Evolutionary conservation across 2,888 invertebrate species (phyloP).

Genomic region (Platynereis dumerilii): DNA sequence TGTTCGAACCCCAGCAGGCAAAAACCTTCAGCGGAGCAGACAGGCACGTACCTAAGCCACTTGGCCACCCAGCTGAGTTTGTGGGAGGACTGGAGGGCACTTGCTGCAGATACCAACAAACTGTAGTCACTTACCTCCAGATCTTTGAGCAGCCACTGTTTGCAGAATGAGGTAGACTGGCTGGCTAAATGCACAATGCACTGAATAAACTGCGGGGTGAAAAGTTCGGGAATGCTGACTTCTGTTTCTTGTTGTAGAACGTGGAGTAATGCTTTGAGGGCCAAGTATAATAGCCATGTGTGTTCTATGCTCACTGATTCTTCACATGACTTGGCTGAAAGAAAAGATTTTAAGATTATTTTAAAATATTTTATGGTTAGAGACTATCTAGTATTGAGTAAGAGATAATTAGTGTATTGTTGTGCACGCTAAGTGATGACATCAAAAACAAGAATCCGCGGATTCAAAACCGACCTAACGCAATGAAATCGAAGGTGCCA

Average conservation of each 20-base stretch:
- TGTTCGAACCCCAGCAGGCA: too few relatives aligned
- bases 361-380: background rate
- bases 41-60: too few relatives aligned
- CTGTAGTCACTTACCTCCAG: slow-evolving; percentile 52
- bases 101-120: too few relatives aligned
- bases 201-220: slow-evolving; percentile 51
- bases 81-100: too few relatives aligned
- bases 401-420: too few relatives aligned
- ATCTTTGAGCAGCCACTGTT: slow-evolving; percentile 59
- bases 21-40: too few relatives aligned
- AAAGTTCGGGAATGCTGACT: slow-evolving; percentile 40
- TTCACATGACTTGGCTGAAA: background rate
- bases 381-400: too few relatives aligned
- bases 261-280: slow-evolving; percentile 54
- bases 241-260: slow-evolving; percentile 38
- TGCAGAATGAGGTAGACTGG: slow-evolving; percentile 57
- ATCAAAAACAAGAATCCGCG: too few relatives aligned
- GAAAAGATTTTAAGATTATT: background rate
- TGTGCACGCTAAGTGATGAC: too few relatives aligned
- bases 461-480: too few relatives aligned
- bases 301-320: slow-evolving; percentile 46
- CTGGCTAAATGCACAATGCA: slow-evolving; percentile 56
- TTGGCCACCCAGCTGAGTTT: too few relatives aligned
- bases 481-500: too few relatives aligned
- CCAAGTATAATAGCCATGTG: slow-evolving; percentile 56